A percentile compares a stretch with the other conserved stretches of the same genome.
phyloP scores from a whole-genome alignment of 2,797 vertebrate species.

The Philypnodon macrostomus region DNA sequence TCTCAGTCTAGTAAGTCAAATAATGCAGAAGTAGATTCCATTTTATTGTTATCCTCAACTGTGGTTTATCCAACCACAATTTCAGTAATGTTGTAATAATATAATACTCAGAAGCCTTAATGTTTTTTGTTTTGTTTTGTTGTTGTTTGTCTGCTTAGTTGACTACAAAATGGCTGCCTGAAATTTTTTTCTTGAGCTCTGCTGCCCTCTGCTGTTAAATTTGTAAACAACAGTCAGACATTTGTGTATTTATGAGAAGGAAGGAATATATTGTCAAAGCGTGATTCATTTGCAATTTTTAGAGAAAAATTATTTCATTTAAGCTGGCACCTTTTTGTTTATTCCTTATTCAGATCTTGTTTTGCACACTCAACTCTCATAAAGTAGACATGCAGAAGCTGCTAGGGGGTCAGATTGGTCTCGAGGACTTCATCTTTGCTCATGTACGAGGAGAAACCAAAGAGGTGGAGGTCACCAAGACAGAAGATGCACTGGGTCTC shows the following conservation, averaged over 20 bases:
- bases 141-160: too few relatives aligned
- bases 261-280: too few relatives aligned
- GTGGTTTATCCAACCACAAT: too few relatives aligned
- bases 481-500: constrained; percentile 90
- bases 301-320: too few relatives aligned
- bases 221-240: neutral
- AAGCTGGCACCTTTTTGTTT: too few relatives aligned
- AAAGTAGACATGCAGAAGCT: constrained; percentile 99
- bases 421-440: constrained; percentile 97
- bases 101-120: too few relatives aligned
- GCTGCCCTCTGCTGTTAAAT: constrained; percentile 54
- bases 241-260: too few relatives aligned
- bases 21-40: too few relatives aligned
- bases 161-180: constrained; percentile 34
- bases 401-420: constrained; percentile 92
- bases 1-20: neutral
- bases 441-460: constrained; percentile 92
- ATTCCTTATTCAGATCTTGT: constrained; percentile 85
- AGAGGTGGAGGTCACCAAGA: constrained; percentile 95
- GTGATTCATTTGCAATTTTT: fast-evolving
- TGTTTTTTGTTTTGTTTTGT: too few relatives aligned
- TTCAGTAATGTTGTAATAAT: too few relatives aligned
- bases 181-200: constrained; percentile 26
- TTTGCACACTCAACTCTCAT: constrained; percentile 96
- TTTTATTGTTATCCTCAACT: too few relatives aligned